Conservation (phyloP, 1,140 invertebrate genomes). For the Bombus superbus region DNA sequence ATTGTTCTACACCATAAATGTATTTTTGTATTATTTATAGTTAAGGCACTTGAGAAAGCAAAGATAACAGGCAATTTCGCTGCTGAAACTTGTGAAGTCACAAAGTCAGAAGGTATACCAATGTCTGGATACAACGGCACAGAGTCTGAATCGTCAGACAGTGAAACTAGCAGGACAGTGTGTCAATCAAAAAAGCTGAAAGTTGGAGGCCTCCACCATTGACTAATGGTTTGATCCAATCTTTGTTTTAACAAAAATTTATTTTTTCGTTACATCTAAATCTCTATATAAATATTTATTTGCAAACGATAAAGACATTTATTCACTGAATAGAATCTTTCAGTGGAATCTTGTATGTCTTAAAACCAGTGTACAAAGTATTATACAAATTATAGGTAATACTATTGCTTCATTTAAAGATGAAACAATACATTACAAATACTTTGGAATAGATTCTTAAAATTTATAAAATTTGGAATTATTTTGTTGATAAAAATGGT, state of each 20-base stretch:
- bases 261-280: conserved; percentile 4
- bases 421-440: background rate
- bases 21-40: conserved; percentile 76
- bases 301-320: background rate
- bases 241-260: background rate
- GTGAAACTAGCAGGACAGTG: conserved; percentile 79
- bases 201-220: conserved; percentile 78
- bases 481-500: conserved; percentile 9
- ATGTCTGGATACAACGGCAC: conserved; percentile 81
- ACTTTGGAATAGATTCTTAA: conserved; percentile 1
- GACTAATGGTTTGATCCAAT: conserved; percentile 49
- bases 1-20: background rate
- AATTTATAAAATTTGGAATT: conserved; percentile 14
- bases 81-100: conserved; percentile 82
- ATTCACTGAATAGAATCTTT: background rate
- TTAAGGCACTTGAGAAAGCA: conserved; percentile 88
- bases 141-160: conserved; percentile 84
- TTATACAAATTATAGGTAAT: conserved; percentile 20
- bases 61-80: conserved; percentile 87
- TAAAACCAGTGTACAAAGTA: conserved; percentile 43
- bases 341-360: conserved; percentile 16
- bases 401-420: conserved; percentile 13
- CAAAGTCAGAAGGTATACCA: conserved; percentile 78
- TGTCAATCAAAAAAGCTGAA: conserved; percentile 82
- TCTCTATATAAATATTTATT: conserved; percentile 45